phyloP scores from a whole-genome alignment of 92 coral and sea anemone species.

The Desmophyllum pertusum region DNA sequence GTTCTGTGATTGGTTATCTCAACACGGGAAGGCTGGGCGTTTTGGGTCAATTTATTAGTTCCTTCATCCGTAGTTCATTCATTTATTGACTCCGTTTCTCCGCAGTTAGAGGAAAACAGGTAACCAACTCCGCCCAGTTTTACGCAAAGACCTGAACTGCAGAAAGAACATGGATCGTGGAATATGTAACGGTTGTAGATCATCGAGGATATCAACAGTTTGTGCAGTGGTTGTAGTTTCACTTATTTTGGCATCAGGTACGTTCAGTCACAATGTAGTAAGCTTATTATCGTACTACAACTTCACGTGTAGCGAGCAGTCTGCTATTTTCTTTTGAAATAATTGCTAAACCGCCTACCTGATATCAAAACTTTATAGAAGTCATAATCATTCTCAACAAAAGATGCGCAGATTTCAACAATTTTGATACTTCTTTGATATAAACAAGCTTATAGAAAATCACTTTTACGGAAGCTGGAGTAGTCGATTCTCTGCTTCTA shows the following conservation, averaged over 20 bases:
- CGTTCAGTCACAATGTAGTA: too few relatives aligned
- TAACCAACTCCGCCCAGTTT: not conserved
- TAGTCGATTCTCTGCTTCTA: not conserved
- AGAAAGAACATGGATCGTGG: conserved; percentile 12
- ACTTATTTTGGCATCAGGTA: conserved; percentile 27
- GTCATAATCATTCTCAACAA: not conserved
- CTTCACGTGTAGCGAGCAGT: not conserved
- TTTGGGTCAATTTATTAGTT: not conserved
- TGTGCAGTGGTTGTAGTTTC: not conserved
- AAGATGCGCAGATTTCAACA: not conserved
- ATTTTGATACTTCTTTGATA: not conserved
- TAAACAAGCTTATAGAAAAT: not conserved
- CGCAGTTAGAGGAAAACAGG: not conserved
- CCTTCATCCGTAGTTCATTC: not conserved
- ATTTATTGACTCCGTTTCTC: conserved; percentile 11
- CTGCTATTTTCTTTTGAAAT: not conserved
- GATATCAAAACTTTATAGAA: not conserved
- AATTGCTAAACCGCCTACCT: not conserved
- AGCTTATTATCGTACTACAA: conserved; percentile 14
- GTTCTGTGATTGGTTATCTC: conserved; percentile 12
- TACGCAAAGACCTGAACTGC: not conserved
- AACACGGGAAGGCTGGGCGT: not conserved
- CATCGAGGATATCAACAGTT: not conserved
- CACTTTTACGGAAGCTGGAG: not conserved
- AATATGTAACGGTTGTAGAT: conserved; percentile 20